Base-by-base conservation (phyloP, 2,113 vertebrate species). In the Chlamydotis undulata region DNA sequence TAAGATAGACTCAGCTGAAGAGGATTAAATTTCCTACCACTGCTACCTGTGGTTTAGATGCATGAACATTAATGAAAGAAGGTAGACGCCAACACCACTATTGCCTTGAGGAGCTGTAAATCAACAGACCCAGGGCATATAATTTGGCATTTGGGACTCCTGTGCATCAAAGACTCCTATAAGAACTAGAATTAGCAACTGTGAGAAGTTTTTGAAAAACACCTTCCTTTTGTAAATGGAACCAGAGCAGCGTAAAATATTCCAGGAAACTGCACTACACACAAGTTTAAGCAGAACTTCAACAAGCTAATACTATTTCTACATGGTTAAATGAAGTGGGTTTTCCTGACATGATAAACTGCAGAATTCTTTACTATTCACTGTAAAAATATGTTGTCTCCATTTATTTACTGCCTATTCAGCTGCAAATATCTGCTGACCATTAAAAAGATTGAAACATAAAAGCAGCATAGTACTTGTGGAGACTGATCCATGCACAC, bases 231-330 rank as follows among this genome's bases (percentile, higher is more conserved):
- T 39, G 23, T 49, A 74, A 77, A 61, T 21, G 35, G 22, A 65
- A 28, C 12, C 52, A 57, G 55, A 70, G 12, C 12, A 65, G 6
- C 17, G 3, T 35, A 53, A 70, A 64, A 41, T 41, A 50, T 23
- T 81, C 18, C 64, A 59, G 21, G 7, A 79, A 57, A 24, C 52
- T 64, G n/a, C 0, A 0, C 53, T 67, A 55, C 7, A 59, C 6
- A 28, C 6, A 81, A 50, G 12, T 81, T 78, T 50, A 89, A 78
- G 37, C 13, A 81, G n/a, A 91, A 81, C 14, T 53, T 70, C 21
- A 56, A 35, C 19, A 90, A 78, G 8, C 2, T 64, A 65, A 59
- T 74, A 52, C 12, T 3, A 39, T 75, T 77, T 80, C 56, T 55
- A 35, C 43, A 74, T 5, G 19, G 25, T 67, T 25, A 76, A 90